Conservation (phyloP, 1,140 invertebrate species). For the Atta texana region DNA sequence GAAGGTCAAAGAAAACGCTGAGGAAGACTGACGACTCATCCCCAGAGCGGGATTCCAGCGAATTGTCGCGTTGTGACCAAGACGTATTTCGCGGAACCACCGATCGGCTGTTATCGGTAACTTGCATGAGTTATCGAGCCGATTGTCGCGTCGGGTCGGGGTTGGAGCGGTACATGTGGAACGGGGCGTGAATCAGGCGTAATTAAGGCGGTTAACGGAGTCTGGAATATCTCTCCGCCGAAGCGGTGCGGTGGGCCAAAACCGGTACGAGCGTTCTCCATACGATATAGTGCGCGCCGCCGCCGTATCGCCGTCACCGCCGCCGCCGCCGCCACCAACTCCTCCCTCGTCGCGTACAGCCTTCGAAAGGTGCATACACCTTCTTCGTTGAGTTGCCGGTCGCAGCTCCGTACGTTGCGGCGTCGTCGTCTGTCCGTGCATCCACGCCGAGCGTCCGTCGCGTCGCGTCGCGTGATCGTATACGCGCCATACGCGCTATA, state of each 20-base stretch:
- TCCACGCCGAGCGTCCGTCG: constrained; percentile 49
- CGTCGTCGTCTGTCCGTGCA: background rate
- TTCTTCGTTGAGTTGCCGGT: constrained; percentile 62
- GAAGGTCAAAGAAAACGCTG: constrained; percentile 1
- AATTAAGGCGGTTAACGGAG: constrained; percentile 79
- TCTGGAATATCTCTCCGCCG: constrained; percentile 76
- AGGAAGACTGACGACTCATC: background rate
- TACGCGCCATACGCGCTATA: background rate
- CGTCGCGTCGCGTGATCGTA: constrained; percentile 55
- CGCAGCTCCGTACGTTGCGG: constrained; percentile 55
- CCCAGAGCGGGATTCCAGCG: background rate
- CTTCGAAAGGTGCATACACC: constrained; percentile 76
- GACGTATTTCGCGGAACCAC: background rate
- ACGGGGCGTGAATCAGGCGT: constrained; percentile 62
- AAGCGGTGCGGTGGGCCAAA: constrained; percentile 69
- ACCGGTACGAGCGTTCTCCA: constrained; percentile 77
- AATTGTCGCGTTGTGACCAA: background rate
- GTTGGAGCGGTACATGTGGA: constrained; percentile 22
- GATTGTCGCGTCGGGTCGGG: constrained; percentile 7
- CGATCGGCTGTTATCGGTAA: background rate
- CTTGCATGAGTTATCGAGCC: background rate
- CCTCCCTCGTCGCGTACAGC: constrained; percentile 63
- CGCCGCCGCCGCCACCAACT: constrained; percentile 12
- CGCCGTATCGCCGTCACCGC: background rate
- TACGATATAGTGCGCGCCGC: constrained; percentile 68